These are phyloP conservation scores for Limanda limanda DNA, from an alignment of 2,113 vertebrate genomes.

Conservation along the genomic window DNA sequence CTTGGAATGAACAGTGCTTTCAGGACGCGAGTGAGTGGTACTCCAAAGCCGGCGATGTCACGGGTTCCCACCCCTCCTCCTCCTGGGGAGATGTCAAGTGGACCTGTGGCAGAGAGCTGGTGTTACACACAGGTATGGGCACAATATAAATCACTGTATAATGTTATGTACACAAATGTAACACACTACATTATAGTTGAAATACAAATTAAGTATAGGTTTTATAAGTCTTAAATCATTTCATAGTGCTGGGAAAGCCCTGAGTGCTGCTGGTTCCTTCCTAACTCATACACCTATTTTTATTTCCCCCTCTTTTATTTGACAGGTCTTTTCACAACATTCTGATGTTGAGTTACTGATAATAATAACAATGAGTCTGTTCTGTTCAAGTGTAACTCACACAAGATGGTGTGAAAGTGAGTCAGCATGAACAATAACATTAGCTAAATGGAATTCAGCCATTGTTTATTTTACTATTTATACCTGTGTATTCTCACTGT, in stretches of 20 bases:
- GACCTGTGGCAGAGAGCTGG: constrained; percentile 98
- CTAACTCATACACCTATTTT: background rate
- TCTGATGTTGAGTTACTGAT: background rate
- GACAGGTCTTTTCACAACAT: background rate
- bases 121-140: constrained; percentile 96
- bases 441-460: background rate
- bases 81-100: constrained; percentile 95
- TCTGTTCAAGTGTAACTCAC: background rate
- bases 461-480: background rate
- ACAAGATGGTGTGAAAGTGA: background rate
- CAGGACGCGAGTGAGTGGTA: constrained; percentile 71
- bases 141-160: background rate
- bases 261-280: background rate
- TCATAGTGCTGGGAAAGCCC: background rate
- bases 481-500: background rate
- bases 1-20: constrained; percentile 54
- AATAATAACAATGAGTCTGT: background rate
- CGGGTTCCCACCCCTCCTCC: constrained; percentile 93
- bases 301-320: background rate
- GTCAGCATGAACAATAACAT: background rate
- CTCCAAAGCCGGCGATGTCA: constrained; percentile 89
- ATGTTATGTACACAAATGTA: background rate
- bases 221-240: background rate
- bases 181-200: background rate
- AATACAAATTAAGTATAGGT: background rate